Conservation (phyloP, 2,888 invertebrate species). For the Stenurella melanura region DNA sequence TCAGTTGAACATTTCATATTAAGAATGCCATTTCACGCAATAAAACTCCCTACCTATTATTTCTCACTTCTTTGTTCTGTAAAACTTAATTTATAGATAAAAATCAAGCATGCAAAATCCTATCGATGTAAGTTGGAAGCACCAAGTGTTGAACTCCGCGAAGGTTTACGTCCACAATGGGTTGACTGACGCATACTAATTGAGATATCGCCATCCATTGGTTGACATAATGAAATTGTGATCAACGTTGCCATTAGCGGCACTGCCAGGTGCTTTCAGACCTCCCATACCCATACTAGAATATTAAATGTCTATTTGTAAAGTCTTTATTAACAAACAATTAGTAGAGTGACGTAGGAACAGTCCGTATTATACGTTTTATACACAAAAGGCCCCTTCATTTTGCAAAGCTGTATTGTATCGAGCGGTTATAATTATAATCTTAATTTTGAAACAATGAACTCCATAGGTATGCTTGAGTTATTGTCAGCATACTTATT, state of each 20-base stretch:
- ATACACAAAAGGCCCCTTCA: background rate
- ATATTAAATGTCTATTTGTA: constrained; percentile 48
- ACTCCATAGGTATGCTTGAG: too few relatives aligned
- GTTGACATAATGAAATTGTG: constrained; percentile 68
- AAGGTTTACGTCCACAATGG: constrained; percentile 42
- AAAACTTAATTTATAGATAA: constrained; percentile 1
- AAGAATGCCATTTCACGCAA: background rate
- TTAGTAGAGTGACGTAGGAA: background rate
- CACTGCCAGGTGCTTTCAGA: constrained; percentile 62
- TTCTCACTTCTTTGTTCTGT: background rate
- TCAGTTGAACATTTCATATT: too few relatives aligned
- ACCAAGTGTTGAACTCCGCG: background rate
- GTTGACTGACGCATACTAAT: constrained; percentile 64
- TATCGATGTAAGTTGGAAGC: constrained; percentile 7
- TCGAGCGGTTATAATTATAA: background rate
- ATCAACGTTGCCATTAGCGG: constrained; percentile 65
- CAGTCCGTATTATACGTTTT: background rate
- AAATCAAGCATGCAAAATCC: constrained; percentile 4
- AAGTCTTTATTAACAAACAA: constrained; percentile 7
- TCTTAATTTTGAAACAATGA: background rate
- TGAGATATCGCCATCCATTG: constrained; percentile 64
- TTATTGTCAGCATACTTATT: too few relatives aligned
- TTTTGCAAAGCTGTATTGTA: background rate
- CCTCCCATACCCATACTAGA: constrained; percentile 36
- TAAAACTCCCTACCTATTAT: background rate